Evolutionary conservation across 2,888 invertebrate genomes (phyloP).

Genomic region (Eupithecia centaureata): DNA sequence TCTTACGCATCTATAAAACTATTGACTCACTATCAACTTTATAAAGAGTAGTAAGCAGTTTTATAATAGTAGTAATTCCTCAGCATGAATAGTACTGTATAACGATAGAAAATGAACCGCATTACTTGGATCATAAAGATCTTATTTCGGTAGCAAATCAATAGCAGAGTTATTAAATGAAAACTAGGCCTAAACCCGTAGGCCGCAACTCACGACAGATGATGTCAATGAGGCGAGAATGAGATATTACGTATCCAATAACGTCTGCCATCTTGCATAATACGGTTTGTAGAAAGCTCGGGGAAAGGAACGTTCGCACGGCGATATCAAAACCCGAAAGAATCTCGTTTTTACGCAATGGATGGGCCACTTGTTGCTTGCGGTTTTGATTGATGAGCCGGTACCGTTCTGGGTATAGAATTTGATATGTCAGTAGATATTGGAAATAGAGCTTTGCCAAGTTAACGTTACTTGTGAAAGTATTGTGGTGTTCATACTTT

Average conservation of each 20-base stretch:
- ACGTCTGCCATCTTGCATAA: slow-evolving; percentile 42
- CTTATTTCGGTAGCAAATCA: neutral
- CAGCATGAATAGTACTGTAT: too few relatives aligned
- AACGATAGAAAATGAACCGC: neutral
- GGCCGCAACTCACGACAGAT: slow-evolving; percentile 19
- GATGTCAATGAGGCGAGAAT: slow-evolving; percentile 42
- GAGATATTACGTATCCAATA: slow-evolving; percentile 41
- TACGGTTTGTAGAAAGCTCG: slow-evolving; percentile 63
- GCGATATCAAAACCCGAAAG: slow-evolving; percentile 55
- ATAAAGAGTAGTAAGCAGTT: neutral
- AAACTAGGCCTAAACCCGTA: neutral
- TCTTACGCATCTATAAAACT: neutral
- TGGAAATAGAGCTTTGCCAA: neutral
- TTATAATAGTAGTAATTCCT: neutral
- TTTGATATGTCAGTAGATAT: neutral
- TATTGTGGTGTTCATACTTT: neutral
- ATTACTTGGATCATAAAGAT: neutral
- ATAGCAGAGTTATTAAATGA: neutral
- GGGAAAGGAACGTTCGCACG: slow-evolving; percentile 62
- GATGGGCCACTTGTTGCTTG: slow-evolving; percentile 43
- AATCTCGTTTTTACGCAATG: slow-evolving; percentile 58
- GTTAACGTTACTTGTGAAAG: neutral
- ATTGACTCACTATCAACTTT: neutral
- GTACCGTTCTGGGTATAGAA: slow-evolving; percentile 7
- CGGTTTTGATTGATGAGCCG: slow-evolving; percentile 23